Base-by-base conservation (phyloP, 1,140 invertebrate genomes). In the Drosophila arawakana region DNA sequence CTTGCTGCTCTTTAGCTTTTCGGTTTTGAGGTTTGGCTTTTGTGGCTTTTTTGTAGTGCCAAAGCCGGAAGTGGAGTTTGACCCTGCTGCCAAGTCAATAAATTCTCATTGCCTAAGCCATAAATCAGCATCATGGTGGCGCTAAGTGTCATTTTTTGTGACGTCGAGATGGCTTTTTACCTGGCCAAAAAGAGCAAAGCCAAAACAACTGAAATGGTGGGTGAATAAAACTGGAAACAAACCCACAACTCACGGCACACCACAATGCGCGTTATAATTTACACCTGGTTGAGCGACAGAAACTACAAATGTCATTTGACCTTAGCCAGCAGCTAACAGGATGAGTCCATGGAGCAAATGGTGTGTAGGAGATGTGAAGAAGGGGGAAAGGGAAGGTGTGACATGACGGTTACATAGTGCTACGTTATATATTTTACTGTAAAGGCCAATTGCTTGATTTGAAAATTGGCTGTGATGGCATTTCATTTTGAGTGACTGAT, bases 91-190 rank as follows among this genome's bases (percentile, higher is more conserved):
- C 84, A 89, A 89, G 84, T 89, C 84, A 89, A 89, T 89, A 89
- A 89, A 89, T 89, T 89, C 84, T 89, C 84, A 89, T 89, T 89
- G 86, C 74, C 81, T 89, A 78, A 90, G 81, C 84, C 85, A 89
- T 89, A 89, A 89, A 89, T 89, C 84, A 89, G 84, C 84, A 89
- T 89, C 84, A 89, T 58, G 78, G 85, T 61, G 81, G 81, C 84
- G 84, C 81, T 90, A 89, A 89, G 85, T 89, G 84, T 90, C 84
- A 89, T 89, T 89, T 89, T 89, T 88, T 88, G 83, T 89, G 83
- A 89, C 80, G 65, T 77, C 73, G 47, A 57, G 83, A 89, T 83
- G 76, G 80, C 83, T 86, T 86, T 86, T 83, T 89, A 88, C 83
- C 83, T 88, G 73, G 63, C 62, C 82, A 80, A 74, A 73, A 70